Percentiles rank a stretch among this genome's conserved stretches.
Conservation (phyloP, 2,113 vertebrate species). For the Menidia beryllina region DNA sequence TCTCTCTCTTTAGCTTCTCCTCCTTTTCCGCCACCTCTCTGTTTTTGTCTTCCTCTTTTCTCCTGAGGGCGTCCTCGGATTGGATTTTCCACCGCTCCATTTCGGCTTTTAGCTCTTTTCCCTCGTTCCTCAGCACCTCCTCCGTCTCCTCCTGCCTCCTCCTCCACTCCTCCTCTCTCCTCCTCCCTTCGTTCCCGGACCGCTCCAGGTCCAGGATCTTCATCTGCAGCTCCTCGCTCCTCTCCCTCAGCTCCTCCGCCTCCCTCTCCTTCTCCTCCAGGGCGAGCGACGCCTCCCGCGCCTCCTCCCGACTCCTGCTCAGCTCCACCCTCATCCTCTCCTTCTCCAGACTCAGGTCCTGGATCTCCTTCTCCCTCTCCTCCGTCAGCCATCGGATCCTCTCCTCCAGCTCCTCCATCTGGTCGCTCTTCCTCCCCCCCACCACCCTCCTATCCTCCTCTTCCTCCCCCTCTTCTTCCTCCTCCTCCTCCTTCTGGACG, state of each 20-base stretch:
- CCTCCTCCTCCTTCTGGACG: slow-evolving; percentile 61
- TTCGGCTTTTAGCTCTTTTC: slow-evolving; percentile 44
- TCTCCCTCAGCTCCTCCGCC: slow-evolving; percentile 72
- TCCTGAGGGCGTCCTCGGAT: slow-evolving; percentile 15
- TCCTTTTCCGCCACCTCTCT: slow-evolving; percentile 26
- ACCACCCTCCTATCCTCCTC: slow-evolving; percentile 61
- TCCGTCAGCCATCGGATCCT: slow-evolving; percentile 77
- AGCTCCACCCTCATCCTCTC: slow-evolving; percentile 46
- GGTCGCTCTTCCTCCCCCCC: slow-evolving; percentile 40
- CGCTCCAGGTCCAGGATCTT: slow-evolving; percentile 73
- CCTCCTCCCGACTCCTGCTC: slow-evolving; percentile 48
- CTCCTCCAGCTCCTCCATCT: slow-evolving; percentile 74
- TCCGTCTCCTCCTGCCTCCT: slow-evolving; percentile 21
- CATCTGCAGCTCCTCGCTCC: slow-evolving; percentile 72
- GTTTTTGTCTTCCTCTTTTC: slow-evolving; percentile 37
- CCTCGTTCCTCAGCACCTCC: slow-evolving; percentile 44
- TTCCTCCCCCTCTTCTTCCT: slow-evolving; percentile 72
- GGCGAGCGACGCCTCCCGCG: slow-evolving; percentile 17
- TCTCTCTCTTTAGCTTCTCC: slow-evolving; percentile 34
- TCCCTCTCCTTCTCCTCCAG: slow-evolving; percentile 73
- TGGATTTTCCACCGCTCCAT: slow-evolving; percentile 26
- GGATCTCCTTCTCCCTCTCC: slow-evolving; percentile 78
- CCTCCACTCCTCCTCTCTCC: slow-evolving; percentile 52
- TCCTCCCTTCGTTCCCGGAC: slow-evolving; percentile 54
- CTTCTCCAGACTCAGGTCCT: slow-evolving; percentile 72